Evolutionary conservation across 2,797 vertebrate genomes (phyloP), one percentile per base, ranked within the genome.

Genomic region (Eurystomus glaucurus): DNA sequence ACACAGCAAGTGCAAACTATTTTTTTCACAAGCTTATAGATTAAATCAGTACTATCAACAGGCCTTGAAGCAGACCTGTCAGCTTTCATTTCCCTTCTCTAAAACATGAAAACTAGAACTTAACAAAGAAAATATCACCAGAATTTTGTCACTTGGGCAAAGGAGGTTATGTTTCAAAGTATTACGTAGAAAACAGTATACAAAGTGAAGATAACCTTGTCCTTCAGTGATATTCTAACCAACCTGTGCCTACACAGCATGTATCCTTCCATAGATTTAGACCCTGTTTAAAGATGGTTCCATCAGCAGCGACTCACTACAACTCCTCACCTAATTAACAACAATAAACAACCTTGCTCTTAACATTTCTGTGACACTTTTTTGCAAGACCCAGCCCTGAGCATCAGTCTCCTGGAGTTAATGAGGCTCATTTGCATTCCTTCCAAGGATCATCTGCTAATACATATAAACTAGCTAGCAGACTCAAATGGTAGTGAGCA

Each of bases 351-450:
- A 39, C 48, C 39, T 54, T 74, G 64, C 10, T 81, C 52, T 84
- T 90, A 90, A 81, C 71, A 64, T 85, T 85, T 70, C 79, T 48
- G 35, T 64, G 83, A 71, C 72, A 70, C 76, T 92, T 77, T 29
- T 51, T 46, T 69, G 48, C 88, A 92, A 93, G 37, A 95, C 18
- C 57, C 69, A 79, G 65, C 65, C 54, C 57, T 61, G 52, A 78
- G 33, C 61, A 93, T 60, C 82, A 84, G 41, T 57, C 61, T 92
- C 33, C 58, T 87, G 77, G 31, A 91, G 74, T 60, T 97, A 95
- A 95, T 95, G 81, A 95, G 54, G 22, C 22, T 86, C 41, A 75
- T 95, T 88, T 94, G 31, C 84, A 95, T 95, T 81, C 80, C 37
- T 78, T 77, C 65, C 69, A 93, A 95, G 58, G 37, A 84, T 83